Evolutionary conservation across 2,888 invertebrate species (phyloP), one percentile per base, ranked within the genome.

Genomic region (Pheosia tremula): DNA sequence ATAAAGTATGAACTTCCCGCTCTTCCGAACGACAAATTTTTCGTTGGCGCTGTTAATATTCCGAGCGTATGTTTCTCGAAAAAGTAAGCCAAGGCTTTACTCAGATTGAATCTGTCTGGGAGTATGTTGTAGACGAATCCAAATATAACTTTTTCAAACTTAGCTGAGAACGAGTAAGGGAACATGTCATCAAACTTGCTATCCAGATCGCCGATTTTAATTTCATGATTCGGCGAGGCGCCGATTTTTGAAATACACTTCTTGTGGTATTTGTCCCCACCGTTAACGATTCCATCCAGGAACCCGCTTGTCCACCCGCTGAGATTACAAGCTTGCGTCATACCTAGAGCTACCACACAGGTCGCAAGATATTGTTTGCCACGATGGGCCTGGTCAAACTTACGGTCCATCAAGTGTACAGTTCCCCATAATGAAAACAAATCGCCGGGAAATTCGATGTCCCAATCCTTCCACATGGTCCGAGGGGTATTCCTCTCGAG

Each of bases 381-480:
- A 5, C 96, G 94, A 56, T 94, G 83, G 3, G 79, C 75, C 11
- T 84, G 81, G 0, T 89, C 86, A 79, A 97, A 97, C 68, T 91
- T 93, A 0, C 82, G 74, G 47, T 95, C 95, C 59, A 91, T 83
- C 4, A 96, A 96, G 86, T 96, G 96, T 13, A 96, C 77, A 45
- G 94, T 94, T 0, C 96, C 96, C 94, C 96, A 95, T 1, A 97
- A 83, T 0, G 96, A 96, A 88, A 93, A 96, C 0, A 97, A 83
- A 66, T 96, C 96, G 2, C 95, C 94, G 3, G 95, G 94, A 69
- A 96, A 95, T 79, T 97, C 96, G 3, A 96, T 94, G 66, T 96
- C 95, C 94, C 95, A 97, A 59, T 95, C 91, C 75, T 95, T 95
- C 96, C 96, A 96, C 81, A 91, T 63, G 0, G 90, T 81, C 64